Percentiles rank a stretch among this genome's conserved stretches.
These are phyloP conservation scores for Lysandra coridon DNA, from an alignment of 2,888 invertebrate genomes.

Conservation along the genomic window DNA sequence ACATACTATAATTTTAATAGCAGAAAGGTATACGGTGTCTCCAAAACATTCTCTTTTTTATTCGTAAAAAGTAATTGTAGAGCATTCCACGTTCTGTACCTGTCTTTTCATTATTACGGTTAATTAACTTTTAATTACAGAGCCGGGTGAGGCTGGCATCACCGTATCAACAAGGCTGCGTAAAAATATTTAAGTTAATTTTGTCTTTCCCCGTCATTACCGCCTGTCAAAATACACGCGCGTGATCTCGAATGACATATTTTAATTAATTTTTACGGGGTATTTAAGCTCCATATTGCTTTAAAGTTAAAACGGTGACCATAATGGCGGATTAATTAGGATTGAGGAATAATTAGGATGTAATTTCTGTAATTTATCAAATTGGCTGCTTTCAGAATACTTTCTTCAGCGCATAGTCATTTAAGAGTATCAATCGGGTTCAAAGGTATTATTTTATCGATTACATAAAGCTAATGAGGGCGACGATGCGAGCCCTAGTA, in stretches of 20 bases:
- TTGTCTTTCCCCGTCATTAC: constrained; percentile 3
- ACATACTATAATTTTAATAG: not conserved
- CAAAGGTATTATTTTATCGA: too few relatives aligned
- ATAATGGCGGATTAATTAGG: not conserved
- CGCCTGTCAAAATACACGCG: not conserved
- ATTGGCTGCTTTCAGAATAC: too few relatives aligned
- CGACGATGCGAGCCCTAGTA: too few relatives aligned
- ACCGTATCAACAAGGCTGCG: constrained; percentile 7
- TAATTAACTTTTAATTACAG: constrained; percentile 18
- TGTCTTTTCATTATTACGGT: constrained; percentile 10
- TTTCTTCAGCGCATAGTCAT: too few relatives aligned
- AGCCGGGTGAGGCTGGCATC: not conserved
- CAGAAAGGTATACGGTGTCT: not conserved
- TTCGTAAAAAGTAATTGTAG: not conserved
- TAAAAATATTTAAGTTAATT: constrained; percentile 22
- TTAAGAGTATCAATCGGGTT: too few relatives aligned
- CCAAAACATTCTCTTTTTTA: not conserved
- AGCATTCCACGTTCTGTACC: not conserved
- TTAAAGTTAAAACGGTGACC: not conserved
- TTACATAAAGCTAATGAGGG: too few relatives aligned
- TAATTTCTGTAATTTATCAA: not conserved
- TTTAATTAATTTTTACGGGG: constrained; percentile 24
- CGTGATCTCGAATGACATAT: constrained; percentile 20
- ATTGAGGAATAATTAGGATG: not conserved
- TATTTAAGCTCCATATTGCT: not conserved